Evolutionary conservation across 1,140 invertebrate species (phyloP), one percentile per base, ranked within the genome.

Genomic region (Drosophila asahinai): DNA sequence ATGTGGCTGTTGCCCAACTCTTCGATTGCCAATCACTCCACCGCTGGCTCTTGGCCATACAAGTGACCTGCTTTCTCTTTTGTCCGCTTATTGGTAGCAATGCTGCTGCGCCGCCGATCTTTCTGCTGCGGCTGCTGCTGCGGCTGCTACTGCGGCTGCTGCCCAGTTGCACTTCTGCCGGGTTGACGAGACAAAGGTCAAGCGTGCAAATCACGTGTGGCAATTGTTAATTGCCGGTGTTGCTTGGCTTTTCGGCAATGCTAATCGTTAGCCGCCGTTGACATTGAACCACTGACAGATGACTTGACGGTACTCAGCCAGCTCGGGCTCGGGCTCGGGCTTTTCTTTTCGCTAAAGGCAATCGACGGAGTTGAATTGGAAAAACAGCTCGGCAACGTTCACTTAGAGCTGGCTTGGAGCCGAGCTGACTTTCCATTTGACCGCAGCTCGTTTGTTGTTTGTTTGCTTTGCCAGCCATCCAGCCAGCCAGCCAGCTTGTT

Each of bases 1-100:
- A 63, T 68, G 76, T 66, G 71, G 51, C 51, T 81, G 67, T 86
- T 86, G 83, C 83, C 71, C 86, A 90, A 89, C 86, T 90, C 70
- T 90, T 90, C 86, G 86, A 89, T 90, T 89, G 86, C 59, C 86
- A 89, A 89, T 90, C 86, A 90, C 86, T 90, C 66, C 51, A 77
- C 42, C 36, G 70, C 71, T 75, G 68, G 86, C 81, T 90, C 64
- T 72, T 90, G 81, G 84, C 86, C 82, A 89, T 90, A 86, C 86
- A 89, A 89, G 86, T 89, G 86, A 89, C 86, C 86, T 89, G 86
- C 86, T 89, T 89, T 90, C 86, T 89, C 84, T 89, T 89, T 87
- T 86, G 87, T 71, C 86, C 86, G 79, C 81, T 86, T 86, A 74
- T 80, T 79, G 86, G 82, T 76, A 86, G 81, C 81, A 80, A 14